Evolutionary conservation across 2,113 vertebrate species (phyloP), one percentile per base, ranked within the genome.

Genomic region (Lota lota): DNA sequence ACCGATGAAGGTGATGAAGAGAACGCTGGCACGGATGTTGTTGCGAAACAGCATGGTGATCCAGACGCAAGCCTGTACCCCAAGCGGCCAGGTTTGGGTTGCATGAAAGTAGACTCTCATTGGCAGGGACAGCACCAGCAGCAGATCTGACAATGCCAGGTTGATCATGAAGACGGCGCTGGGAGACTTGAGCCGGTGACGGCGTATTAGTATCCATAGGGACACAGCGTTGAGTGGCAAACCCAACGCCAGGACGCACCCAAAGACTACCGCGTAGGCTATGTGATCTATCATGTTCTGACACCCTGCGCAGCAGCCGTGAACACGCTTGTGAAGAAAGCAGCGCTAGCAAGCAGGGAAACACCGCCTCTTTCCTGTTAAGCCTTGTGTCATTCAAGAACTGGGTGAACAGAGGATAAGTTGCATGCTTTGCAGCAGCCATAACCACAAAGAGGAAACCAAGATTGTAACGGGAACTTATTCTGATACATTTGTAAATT

Each of bases 1-100:
- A 19, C 87, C 75, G 72, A 91, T 89, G 66, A 88, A 83, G 62
- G 89, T 91, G 80, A 92, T 89, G 77, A 91, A 90, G 70, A 88
- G 62, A 16, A 76, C 22, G 58, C 88, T 88, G 57, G 86, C 79
- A 57, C 79, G 80, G 47, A 91, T 67, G 69, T 90, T 92, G 74
- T 82, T 78, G 4, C 67, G 67, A 57, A 91, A 88, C 17, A 90
- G 60, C 79, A 83, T 83, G 0, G 72, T 80, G 57, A 76, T 6
- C 4, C 20, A 78, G 61, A 75, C 53, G 56, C 90, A 91, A 0
- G 5, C 28, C 20, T 24, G 19, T 0, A 1, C 1, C 8, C 73
- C 21, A 5, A 88, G 36, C 1, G 73, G 50, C 86, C 87, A 89
- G 1, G 0, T 47, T 0, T 63, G 66, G 0, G 71, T 80, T n/a